These are phyloP conservation scores for Aphis craccivora DNA, from an alignment of 1,140 invertebrate species.

Conservation along the genomic window DNA sequence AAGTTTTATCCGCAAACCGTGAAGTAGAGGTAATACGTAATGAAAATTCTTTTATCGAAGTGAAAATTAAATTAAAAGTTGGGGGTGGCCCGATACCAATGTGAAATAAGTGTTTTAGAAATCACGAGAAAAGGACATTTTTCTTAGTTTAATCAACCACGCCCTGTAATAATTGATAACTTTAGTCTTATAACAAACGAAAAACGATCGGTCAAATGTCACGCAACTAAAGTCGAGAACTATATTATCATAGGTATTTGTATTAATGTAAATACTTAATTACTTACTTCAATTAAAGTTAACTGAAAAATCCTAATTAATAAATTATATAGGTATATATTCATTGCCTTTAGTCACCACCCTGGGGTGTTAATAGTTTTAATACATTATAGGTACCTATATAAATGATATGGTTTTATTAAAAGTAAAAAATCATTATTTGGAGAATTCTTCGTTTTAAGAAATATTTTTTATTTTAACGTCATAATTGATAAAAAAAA, in stretches of 20 bases:
- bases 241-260: neutral
- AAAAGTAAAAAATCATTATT: neutral
- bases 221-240: neutral
- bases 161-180: slow-evolving; percentile 18
- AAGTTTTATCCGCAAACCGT: neutral
- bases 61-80: slow-evolving; percentile 25
- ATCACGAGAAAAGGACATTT: slow-evolving; percentile 25
- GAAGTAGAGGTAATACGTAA: neutral
- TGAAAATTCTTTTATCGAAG: slow-evolving; percentile 9
- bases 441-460: neutral
- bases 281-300: neutral
- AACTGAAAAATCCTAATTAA: neutral
- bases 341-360: neutral
- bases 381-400: too few species aligned
- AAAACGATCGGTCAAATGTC: neutral
- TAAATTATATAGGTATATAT: neutral
- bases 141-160: neutral
- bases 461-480: neutral
- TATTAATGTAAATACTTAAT: neutral
- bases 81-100: neutral
- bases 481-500: too few species aligned
- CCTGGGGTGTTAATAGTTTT: too few species aligned
- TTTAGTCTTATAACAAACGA: neutral
- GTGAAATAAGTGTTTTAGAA: neutral
- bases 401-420: neutral